A percentile compares a stretch with the other conserved stretches of the same genome.
phyloP scores from a whole-genome alignment of 2,888 invertebrate genomes.

The Apodemia mormo region DNA sequence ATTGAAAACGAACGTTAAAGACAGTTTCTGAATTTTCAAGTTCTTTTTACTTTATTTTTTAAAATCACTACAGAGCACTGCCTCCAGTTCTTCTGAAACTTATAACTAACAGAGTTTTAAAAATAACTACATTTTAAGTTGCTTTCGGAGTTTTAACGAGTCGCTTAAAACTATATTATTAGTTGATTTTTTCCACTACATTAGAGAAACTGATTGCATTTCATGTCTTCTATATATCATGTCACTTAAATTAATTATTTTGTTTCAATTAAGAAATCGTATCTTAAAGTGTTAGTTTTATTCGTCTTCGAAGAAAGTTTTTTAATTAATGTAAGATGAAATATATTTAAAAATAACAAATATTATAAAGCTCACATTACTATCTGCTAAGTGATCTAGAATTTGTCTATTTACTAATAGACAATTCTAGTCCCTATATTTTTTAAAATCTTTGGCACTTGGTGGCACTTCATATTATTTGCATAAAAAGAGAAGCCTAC shows the following conservation, averaged over 20 bases:
- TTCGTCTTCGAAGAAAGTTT: neutral
- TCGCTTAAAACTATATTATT: neutral
- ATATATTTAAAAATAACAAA: no score
- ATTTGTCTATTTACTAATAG: no score
- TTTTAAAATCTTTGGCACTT: no score
- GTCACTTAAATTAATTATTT: neutral
- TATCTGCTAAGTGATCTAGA: no score
- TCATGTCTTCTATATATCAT: neutral
- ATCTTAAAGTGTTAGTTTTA: neutral
- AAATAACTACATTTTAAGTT: conserved; percentile 16
- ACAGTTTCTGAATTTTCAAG: neutral
- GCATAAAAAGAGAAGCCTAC: no score
- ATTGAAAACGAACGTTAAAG: neutral
- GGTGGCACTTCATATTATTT: no score
- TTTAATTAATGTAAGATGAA: no score
- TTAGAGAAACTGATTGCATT: neutral
- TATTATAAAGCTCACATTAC: no score
- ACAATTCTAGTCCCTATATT: no score
- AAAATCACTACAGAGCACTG: neutral
- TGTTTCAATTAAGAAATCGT: neutral
- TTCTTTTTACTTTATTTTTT: neutral
- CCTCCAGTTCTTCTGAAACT: conserved; percentile 4
- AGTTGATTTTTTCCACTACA: conserved; percentile 5
- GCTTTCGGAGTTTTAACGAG: conserved; percentile 11
- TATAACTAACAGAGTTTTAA: conserved; percentile 17